phyloP scores from a whole-genome alignment of 2,113 vertebrate species.

The Oreotrochilus melanogaster region DNA sequence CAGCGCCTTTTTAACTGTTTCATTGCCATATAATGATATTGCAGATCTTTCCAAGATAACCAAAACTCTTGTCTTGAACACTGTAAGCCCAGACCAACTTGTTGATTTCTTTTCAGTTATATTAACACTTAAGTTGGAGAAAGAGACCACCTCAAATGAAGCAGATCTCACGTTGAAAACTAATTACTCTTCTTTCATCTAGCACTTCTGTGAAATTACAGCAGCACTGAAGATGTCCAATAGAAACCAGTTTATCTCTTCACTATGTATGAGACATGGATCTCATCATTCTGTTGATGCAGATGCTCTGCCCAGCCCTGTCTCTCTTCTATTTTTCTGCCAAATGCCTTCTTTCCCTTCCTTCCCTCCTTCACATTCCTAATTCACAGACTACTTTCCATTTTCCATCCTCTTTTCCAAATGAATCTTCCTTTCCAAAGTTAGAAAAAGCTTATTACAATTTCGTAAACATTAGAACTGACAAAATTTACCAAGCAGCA shows the following conservation, averaged over 20 bases:
- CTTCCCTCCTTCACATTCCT: not conserved
- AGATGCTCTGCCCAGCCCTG: not conserved
- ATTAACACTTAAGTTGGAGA: not conserved
- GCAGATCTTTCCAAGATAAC: not conserved
- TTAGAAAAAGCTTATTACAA: not conserved
- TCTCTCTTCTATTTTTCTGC: not conserved
- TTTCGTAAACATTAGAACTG: not conserved
- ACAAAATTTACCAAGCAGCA: not conserved
- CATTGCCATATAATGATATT: not conserved
- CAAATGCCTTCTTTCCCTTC: not conserved
- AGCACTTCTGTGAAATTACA: not conserved
- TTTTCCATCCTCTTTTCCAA: not conserved
- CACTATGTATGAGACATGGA: not conserved
- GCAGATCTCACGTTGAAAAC: not conserved
- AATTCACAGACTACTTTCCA: not conserved
- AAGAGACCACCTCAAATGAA: not conserved
- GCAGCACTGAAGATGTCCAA: not conserved
- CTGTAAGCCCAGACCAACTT: not conserved
- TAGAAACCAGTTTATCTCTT: not conserved
- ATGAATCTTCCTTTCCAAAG: not conserved
- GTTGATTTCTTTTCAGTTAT: not conserved
- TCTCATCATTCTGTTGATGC: not conserved
- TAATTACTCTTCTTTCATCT: not conserved
- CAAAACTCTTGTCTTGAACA: not conserved
- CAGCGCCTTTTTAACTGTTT: constrained; percentile 7